Base-by-base conservation (phyloP, 2,888 invertebrate genomes). In the Sthenelais limicola region DNA sequence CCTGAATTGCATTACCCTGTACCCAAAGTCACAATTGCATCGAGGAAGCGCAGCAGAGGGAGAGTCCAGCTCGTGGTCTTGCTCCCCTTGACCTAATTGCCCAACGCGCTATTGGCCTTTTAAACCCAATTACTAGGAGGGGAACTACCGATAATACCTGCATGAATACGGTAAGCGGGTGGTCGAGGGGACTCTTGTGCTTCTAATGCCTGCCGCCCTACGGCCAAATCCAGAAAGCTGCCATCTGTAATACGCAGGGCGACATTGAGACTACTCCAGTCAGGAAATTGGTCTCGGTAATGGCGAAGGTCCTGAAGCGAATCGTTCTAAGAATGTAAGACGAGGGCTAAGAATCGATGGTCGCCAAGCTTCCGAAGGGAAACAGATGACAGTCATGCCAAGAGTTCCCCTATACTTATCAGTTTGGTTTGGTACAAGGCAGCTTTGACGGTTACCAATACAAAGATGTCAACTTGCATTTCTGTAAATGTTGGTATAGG, bases 61-160 rank as follows among this genome's bases (percentile, higher is more conserved):
- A 18, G n/a, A 30, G 32, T n/a, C 56, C 32, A 56, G 56, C 32
- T n/a, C 56, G 32, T 35, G 38, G 38, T 28, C 38, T 38, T 38
- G 62, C 38, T 38, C 62, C 35, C 62, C 21, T 18, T 62, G 62
- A 62, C 62, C 62, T 62, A 62, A 62, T 62, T 62, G 62, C 62
- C 62, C 62, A 43, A 12, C 15, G 21, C 24, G 38, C 62, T 15
- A 26, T 4, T 43, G 62, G 62, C 62, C 35, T 62, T 51, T 51
- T 35, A 62, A 62, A 62, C 62, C 62, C 62, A 62, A 62, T 62
- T 62, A 26, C 62, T 38, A 24, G 3, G 21, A 24, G 62, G n/a
- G 43, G 38, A 38, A 62, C 38, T 5, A 24, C 12, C 43, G 62
- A 62, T 62, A 43, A 62, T 62, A 35, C 24, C 35, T 26, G 38